Evolutionary conservation across 2,797 vertebrate species (phyloP).

Genomic region (Brachyrhaphis roseni): DNA sequence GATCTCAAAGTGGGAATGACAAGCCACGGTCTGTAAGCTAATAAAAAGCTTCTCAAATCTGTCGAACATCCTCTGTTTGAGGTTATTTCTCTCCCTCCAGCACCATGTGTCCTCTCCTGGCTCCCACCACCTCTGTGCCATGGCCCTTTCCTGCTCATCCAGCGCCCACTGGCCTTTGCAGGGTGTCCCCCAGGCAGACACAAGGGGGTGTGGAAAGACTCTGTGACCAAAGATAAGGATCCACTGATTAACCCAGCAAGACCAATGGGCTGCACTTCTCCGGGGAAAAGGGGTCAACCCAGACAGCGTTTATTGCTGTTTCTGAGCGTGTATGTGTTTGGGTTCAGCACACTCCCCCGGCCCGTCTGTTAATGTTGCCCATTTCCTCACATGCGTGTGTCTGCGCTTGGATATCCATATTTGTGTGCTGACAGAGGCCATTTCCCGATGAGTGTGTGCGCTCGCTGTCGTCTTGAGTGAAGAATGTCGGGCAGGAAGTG

Average conservation of each 20-base stretch:
- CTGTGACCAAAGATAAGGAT: slow-evolving; percentile 73
- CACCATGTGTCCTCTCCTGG: slow-evolving; percentile 58
- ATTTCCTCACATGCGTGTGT: slow-evolving; percentile 74
- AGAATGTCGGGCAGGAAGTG: slow-evolving; percentile 82
- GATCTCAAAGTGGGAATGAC: not conserved
- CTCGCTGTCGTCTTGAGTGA: slow-evolving; percentile 69
- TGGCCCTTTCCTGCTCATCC: slow-evolving; percentile 61
- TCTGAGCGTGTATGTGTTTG: slow-evolving; percentile 66
- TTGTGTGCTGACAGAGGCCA: slow-evolving; percentile 77
- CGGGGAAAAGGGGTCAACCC: slow-evolving; percentile 23
- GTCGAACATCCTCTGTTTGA: slow-evolving; percentile 33
- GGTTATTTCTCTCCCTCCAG: slow-evolving; percentile 54
- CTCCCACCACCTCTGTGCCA: slow-evolving; percentile 72
- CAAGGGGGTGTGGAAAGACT: slow-evolving; percentile 45
- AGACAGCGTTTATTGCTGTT: slow-evolving; percentile 66
- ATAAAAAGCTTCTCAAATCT: slow-evolving; percentile 40
- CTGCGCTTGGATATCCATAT: slow-evolving; percentile 64
- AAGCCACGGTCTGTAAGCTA: not conserved
- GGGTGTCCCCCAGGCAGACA: slow-evolving; percentile 67
- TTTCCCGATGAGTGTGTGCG: slow-evolving; percentile 76
- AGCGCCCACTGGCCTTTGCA: slow-evolving; percentile 48
- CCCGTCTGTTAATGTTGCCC: slow-evolving; percentile 69
- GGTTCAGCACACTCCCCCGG: slow-evolving; percentile 68
- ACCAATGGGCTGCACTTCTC: slow-evolving; percentile 28
- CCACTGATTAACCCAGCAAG: slow-evolving; percentile 47